Conservation (phyloP, 2,888 invertebrate species). For the Drosophila cyrtoloma region DNA sequence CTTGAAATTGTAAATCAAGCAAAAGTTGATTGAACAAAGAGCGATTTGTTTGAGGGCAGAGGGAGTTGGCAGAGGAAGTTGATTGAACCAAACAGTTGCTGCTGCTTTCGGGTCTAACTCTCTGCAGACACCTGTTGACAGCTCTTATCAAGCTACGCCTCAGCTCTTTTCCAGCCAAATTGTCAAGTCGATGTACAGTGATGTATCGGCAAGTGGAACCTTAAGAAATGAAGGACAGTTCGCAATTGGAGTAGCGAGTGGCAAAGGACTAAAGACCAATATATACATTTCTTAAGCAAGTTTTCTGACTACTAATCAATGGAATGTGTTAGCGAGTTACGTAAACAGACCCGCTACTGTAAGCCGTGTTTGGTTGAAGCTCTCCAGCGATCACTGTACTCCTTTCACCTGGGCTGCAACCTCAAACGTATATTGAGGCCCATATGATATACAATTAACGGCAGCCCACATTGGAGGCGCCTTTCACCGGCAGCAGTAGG, state of each 20-base stretch:
- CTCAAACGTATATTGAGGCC: slow-evolving; percentile 16
- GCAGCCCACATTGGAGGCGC: slow-evolving; percentile 64
- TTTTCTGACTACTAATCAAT: not conserved
- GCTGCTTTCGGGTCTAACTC: slow-evolving; percentile 8
- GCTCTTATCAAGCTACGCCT: not conserved
- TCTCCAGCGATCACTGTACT: slow-evolving; percentile 24
- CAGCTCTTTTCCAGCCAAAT: not conserved
- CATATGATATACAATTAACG: slow-evolving; percentile 72
- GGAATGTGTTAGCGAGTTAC: not conserved
- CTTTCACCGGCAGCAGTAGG: slow-evolving; percentile 61
- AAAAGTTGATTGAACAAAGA: slow-evolving; percentile 73
- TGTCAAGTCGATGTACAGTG: not conserved
- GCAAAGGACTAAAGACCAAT: not conserved
- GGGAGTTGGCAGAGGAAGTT: slow-evolving; percentile 2
- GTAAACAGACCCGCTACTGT: not conserved
- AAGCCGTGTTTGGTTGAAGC: not conserved
- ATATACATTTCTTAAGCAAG: not conserved
- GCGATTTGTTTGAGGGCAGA: slow-evolving; percentile 18
- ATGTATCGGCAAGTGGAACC: not conserved
- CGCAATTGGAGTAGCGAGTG: not conserved
- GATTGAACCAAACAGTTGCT: slow-evolving; percentile 31
- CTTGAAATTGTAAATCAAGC: slow-evolving; percentile 72
- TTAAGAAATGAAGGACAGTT: not conserved
- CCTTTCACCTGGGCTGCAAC: slow-evolving; percentile 65
- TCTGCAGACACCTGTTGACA: slow-evolving; percentile 5